Conservation (phyloP, 1,140 invertebrate genomes). For the Oreohelix idahoensis region DNA sequence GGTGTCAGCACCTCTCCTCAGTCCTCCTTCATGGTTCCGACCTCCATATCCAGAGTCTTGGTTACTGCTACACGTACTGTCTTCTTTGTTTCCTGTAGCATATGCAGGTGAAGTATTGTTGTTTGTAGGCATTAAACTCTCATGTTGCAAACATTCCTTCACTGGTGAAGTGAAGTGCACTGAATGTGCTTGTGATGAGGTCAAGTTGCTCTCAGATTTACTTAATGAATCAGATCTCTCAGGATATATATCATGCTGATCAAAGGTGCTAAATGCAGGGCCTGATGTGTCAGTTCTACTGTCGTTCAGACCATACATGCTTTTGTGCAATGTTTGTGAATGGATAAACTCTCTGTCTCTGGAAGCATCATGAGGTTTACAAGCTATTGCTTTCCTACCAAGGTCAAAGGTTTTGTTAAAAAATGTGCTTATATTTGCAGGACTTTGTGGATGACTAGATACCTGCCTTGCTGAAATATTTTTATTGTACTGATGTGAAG, state of each 20-base stretch:
- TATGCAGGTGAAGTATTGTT: constrained; percentile 6
- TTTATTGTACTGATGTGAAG: not conserved
- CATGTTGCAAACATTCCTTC: constrained; percentile 41
- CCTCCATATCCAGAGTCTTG: constrained; percentile 70
- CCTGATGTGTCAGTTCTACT: not conserved
- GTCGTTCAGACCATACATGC: not conserved
- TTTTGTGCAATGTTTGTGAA: not conserved
- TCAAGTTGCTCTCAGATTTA: constrained; percentile 13
- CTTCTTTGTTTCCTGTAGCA: constrained; percentile 50
- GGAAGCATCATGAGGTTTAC: not conserved
- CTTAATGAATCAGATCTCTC: not conserved
- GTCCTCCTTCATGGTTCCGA: constrained; percentile 21
- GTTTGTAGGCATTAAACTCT: not conserved
- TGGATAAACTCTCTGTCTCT: not conserved
- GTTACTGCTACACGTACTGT: constrained; percentile 68
- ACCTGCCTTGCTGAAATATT: not conserved
- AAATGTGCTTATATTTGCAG: not conserved
- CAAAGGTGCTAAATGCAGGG: not conserved
- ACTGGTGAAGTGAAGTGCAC: not conserved
- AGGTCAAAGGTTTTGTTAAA: not conserved
- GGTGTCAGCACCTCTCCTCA: constrained; percentile 30
- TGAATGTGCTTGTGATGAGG: constrained; percentile 1
- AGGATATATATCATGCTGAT: not conserved
- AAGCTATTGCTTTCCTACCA: not conserved
- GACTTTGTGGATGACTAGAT: not conserved